phyloP scores from a whole-genome alignment of 2,113 vertebrate species.

The Cyprinodon variegatus region DNA sequence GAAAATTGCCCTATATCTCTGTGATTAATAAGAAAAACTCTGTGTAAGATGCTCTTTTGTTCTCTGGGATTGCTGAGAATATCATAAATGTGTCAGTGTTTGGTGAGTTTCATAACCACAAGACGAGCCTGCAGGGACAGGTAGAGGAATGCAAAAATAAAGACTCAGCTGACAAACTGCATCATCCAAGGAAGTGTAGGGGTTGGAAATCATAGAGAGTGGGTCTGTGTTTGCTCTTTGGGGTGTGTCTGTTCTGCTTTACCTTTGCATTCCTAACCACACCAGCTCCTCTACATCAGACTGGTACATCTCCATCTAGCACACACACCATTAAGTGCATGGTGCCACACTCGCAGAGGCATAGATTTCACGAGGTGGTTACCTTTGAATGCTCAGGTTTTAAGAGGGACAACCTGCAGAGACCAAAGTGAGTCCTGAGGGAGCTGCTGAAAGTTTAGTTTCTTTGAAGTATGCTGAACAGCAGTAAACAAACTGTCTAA shows the following conservation, averaged over 20 bases:
- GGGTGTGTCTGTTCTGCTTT: slow-evolving; percentile 59
- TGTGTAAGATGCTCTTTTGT: slow-evolving; percentile 22
- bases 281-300: slow-evolving; percentile 61
- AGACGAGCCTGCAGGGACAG: slow-evolving; percentile 54
- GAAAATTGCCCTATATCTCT: not conserved
- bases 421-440: slow-evolving; percentile 65
- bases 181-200: slow-evolving; percentile 38
- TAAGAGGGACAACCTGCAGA: slow-evolving; percentile 63
- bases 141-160: slow-evolving; percentile 60
- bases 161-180: slow-evolving; percentile 42
- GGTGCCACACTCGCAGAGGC: slow-evolving; percentile 68
- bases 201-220: slow-evolving; percentile 42
- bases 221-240: slow-evolving; percentile 37
- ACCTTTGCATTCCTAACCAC: slow-evolving; percentile 73
- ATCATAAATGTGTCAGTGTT: slow-evolving; percentile 32
- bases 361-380: slow-evolving; percentile 65
- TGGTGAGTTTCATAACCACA: slow-evolving; percentile 51
- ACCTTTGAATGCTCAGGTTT: slow-evolving; percentile 60
- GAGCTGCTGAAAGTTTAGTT: slow-evolving; percentile 31
- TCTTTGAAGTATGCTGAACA: slow-evolving; percentile 51
- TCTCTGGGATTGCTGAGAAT: slow-evolving; percentile 35
- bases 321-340: slow-evolving; percentile 52
- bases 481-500: slow-evolving; percentile 59
- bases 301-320: slow-evolving; percentile 53
- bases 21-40: not conserved